phyloP scores from a whole-genome alignment of 2,113 vertebrate species.

The Macrotus californicus region DNA sequence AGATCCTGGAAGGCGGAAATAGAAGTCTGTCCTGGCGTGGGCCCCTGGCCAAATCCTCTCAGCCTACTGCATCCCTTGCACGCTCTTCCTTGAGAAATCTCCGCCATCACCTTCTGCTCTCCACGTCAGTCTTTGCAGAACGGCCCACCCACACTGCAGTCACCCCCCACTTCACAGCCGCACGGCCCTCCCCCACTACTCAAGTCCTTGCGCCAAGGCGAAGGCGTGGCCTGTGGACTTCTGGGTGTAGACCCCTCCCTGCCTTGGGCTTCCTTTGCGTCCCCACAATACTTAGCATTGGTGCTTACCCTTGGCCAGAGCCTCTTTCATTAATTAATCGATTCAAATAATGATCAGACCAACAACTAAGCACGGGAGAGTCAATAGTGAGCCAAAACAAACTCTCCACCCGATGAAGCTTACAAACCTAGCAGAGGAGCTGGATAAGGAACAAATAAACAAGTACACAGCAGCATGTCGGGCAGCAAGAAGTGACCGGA shows the following conservation, averaged over 20 bases:
- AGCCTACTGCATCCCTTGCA: background rate
- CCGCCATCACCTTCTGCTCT: background rate
- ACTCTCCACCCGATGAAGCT: background rate
- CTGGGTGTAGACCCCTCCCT: too few relatives aligned
- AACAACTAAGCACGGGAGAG: background rate
- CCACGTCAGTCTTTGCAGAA: background rate
- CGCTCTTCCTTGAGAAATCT: background rate
- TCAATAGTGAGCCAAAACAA: background rate
- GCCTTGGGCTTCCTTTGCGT: background rate
- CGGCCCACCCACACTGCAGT: too few relatives aligned
- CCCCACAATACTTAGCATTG: background rate
- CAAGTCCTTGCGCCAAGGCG: too few relatives aligned
- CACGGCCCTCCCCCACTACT: background rate
- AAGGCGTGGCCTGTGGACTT: background rate
- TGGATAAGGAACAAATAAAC: background rate
- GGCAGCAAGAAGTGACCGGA: background rate
- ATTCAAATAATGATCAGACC: background rate
- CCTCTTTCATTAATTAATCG: background rate
- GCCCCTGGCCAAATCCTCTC: background rate
- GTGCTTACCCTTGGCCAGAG: background rate
- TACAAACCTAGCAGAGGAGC: background rate
- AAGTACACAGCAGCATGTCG: fast-evolving
- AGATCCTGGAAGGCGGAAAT: background rate
- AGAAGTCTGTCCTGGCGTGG: background rate
- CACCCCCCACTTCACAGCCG: too few relatives aligned